phyloP scores from a whole-genome alignment of 2,888 invertebrate species.

The Pollenia amentaria region DNA sequence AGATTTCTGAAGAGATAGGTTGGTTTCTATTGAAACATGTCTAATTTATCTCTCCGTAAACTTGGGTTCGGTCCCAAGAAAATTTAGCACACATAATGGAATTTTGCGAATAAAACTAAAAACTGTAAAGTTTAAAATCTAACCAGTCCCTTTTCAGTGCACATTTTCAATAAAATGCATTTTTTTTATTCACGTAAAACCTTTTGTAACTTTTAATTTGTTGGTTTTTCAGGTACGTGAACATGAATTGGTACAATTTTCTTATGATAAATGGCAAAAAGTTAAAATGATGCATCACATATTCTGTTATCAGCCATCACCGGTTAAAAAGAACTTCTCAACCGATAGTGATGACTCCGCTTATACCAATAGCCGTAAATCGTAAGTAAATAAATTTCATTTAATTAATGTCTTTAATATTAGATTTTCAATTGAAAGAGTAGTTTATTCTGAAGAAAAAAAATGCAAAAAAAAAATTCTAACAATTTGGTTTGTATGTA shows the following conservation, averaged over 20 bases:
- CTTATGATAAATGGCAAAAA: slow-evolving; percentile 92
- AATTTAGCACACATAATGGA: too few relatives aligned
- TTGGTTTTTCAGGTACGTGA: slow-evolving; percentile 88
- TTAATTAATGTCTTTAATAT: not conserved
- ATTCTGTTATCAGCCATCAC: slow-evolving; percentile 94
- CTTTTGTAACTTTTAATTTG: slow-evolving; percentile 4
- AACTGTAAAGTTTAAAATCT: not conserved
- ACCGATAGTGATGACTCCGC: slow-evolving; percentile 88
- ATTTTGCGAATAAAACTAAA: not conserved
- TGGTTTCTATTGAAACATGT: too few relatives aligned
- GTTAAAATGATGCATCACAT: slow-evolving; percentile 95
- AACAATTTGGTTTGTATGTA: slow-evolving; percentile 69
- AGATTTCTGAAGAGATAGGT: too few relatives aligned
- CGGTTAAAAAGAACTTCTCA: slow-evolving; percentile 92
- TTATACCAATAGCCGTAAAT: slow-evolving; percentile 85
- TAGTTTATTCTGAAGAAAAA: slow-evolving; percentile 36
- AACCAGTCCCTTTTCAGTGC: not conserved
- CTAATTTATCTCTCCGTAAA: too few relatives aligned
- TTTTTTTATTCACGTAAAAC: not conserved
- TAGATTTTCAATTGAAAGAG: slow-evolving; percentile 34
- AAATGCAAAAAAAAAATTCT: not conserved
- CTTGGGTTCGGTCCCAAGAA: too few relatives aligned
- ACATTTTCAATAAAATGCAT: not conserved
- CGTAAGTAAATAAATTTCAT: slow-evolving; percentile 81
- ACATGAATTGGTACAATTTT: slow-evolving; percentile 92